A percentile compares a stretch with the other conserved stretches of the same genome.
Evolutionary conservation across 1,140 invertebrate species (phyloP).

Genomic region (Caerostris extrusa): DNA sequence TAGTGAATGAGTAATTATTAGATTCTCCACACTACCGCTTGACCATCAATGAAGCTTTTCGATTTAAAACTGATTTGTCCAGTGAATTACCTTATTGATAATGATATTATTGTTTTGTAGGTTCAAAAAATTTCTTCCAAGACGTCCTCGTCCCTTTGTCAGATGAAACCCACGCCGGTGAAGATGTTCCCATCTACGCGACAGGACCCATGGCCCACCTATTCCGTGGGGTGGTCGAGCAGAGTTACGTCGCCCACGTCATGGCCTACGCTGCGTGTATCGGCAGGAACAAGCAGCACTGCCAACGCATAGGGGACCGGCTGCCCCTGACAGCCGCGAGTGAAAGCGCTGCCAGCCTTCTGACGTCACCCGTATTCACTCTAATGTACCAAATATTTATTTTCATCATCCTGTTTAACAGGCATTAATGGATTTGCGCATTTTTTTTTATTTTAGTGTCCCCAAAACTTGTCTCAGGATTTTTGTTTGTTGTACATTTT

Average conservation of each 20-base stretch:
- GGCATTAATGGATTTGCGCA: background rate
- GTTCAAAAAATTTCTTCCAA: constrained; percentile 75
- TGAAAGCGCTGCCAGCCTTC: background rate
- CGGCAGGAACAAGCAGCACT: constrained; percentile 79
- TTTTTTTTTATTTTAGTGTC: background rate
- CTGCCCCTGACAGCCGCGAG: constrained; percentile 40
- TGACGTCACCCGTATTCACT: background rate
- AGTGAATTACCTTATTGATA: no score
- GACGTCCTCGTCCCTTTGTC: constrained; percentile 44
- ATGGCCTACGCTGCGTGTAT: constrained; percentile 85
- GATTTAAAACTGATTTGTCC: no score
- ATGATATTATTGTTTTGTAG: background rate
- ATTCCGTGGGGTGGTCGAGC: constrained; percentile 94
- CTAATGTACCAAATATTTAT: background rate
- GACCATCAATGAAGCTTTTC: no score
- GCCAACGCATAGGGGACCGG: constrained; percentile 66
- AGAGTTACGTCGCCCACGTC: constrained; percentile 93
- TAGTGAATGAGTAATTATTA: no score
- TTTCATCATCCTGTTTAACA: background rate
- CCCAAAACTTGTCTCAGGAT: background rate
- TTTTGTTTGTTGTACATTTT: background rate
- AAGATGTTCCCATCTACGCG: constrained; percentile 86
- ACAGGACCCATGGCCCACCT: constrained; percentile 92
- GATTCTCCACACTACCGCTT: no score
- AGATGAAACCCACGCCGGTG: constrained; percentile 86